Evolutionary conservation across 2,797 vertebrate genomes (phyloP), one percentile per base, ranked within the genome.

Genomic region (Steatocranus sp.): DNA sequence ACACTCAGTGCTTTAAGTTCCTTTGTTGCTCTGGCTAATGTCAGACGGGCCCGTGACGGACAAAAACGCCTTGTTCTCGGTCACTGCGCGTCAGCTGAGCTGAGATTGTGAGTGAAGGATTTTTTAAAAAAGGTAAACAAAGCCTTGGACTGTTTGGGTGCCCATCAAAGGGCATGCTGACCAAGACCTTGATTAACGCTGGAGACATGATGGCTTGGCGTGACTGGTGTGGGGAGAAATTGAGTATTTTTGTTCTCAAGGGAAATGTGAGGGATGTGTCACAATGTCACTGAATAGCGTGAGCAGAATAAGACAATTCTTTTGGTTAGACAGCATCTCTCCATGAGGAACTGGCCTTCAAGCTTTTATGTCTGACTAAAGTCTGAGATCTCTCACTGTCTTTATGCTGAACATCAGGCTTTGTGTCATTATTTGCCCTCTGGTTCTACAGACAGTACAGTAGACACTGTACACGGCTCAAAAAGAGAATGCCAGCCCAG

Each of bases 61-160:
- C 94, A 95, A 86, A 89, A 90, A 79, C 18, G 34, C 87, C 90
- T 92, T 94, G 93, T 94, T 94, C 91, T 86, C 32, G 1, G 78
- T 78, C 18, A 4, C 68, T 82, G 84, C 61, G n/a, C 81, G 54
- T 90, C 86, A 85, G 84, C 84, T 86, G 89, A 87, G 79, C 76
- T 81, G 49, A 88, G 91, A 88, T 76, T 84, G 82, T 49, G 76
- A 83, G 70, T 48, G 87, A 78, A 75, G 61, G n/a, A 58, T 53
- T 58, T 30, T 53, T 14, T 0, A 49, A 78, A 87, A 81, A 87
- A 86, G 82, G 83, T 87, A 88, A 92, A 93, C 91, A 94, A 93
- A 94, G 93, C 82, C 20, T 8, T 6, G 48, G 83, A 84, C 88
- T 93, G 91, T 93, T 89, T 88, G 86, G 81, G 80, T 25, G 63